Base-by-base conservation (phyloP, 2,888 invertebrate species). In the Cephonodes hylas region DNA sequence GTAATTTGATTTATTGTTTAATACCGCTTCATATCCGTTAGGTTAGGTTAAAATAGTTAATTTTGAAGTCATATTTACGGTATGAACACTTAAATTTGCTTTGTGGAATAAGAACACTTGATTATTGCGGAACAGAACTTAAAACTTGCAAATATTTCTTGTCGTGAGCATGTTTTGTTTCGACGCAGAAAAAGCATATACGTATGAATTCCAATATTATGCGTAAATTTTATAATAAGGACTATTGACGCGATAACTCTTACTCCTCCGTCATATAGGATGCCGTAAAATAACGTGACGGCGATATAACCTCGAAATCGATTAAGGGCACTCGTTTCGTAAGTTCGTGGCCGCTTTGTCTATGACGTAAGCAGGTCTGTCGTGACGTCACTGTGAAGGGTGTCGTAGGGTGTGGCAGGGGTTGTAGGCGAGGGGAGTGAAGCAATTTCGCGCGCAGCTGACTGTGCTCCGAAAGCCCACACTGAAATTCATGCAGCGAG, bases 371-470 rank as follows among this genome's bases (percentile, higher is more conserved):
- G 80, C 81, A 74, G 75, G 80, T 81, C 71, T 74, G 75, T 74
- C 65, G 81, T 89, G 89, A 91, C 90, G 91, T 91, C 89, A 89
- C 79, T 77, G 69, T 67, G 68, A 64, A 65, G 79, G 80, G 81
- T 75, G 75, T 65, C 72, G 71, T 65, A 77, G 83, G 80, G 79
- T 73, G 70, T 61, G 66, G 60, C 53, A 66, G 67, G 77, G 77
- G 70, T 61, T 64, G 70, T 67, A 76, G 67, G 77, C 74, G 75
- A 75, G 79, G 77, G 75, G 73, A 76, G 78, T 75, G 76, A 76
- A 78, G 77, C 78, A 87, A 87, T 88, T 87, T 87, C 80, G 83
- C 83, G 83, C 85, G 83, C 89, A 88, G 89, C 89, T 89, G 89
- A 86, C 85, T 87, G 79, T 81, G 76, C 74, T 75, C 80, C 77